Percentiles rank a stretch among this genome's conserved stretches.
phyloP scores from a whole-genome alignment of 2,888 invertebrate species.

The Ethmia dodecea region DNA sequence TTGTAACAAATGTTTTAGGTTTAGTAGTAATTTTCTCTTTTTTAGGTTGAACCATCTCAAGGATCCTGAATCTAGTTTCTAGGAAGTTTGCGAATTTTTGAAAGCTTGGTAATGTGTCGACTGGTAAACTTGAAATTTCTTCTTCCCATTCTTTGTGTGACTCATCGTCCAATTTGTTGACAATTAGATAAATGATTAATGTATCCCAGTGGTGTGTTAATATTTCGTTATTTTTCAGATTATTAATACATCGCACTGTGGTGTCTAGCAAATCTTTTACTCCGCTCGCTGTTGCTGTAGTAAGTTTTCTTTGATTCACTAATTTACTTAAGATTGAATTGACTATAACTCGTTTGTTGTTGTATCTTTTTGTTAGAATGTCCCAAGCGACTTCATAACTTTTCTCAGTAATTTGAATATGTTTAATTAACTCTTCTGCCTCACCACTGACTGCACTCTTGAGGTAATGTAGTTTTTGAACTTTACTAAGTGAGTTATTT shows the following conservation, averaged over 20 bases:
- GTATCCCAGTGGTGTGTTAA: slow-evolving; percentile 16
- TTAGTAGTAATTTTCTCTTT: background rate
- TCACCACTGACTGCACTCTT: slow-evolving; percentile 14
- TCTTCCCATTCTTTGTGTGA: slow-evolving; percentile 21
- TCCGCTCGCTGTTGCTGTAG: slow-evolving; percentile 10
- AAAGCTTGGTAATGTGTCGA: slow-evolving; percentile 8
- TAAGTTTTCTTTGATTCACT: slow-evolving; percentile 17
- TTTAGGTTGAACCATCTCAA: slow-evolving; percentile 13
- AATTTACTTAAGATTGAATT: slow-evolving; percentile 20
- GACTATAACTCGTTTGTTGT: slow-evolving; percentile 17
- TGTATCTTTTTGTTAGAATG: slow-evolving; percentile 16
- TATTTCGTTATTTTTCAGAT: slow-evolving; percentile 15
- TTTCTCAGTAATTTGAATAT: slow-evolving; percentile 10
- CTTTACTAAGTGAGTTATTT: slow-evolving; percentile 7
- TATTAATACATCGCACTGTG: slow-evolving; percentile 19
- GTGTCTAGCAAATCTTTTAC: slow-evolving; percentile 25
- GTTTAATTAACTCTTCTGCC: slow-evolving; percentile 15
- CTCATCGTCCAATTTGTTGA: slow-evolving; percentile 19
- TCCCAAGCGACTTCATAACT: slow-evolving; percentile 21
- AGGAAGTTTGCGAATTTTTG: slow-evolving; percentile 9
- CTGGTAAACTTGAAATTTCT: slow-evolving; percentile 6
- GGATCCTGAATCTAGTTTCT: slow-evolving; percentile 15
- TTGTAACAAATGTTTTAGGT: background rate
- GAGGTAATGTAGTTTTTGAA: slow-evolving; percentile 12
- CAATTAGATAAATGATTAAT: slow-evolving; percentile 15